Evolutionary conservation across 2,888 invertebrate genomes (phyloP).

Genomic region (Cryptophagus acutangulus): DNA sequence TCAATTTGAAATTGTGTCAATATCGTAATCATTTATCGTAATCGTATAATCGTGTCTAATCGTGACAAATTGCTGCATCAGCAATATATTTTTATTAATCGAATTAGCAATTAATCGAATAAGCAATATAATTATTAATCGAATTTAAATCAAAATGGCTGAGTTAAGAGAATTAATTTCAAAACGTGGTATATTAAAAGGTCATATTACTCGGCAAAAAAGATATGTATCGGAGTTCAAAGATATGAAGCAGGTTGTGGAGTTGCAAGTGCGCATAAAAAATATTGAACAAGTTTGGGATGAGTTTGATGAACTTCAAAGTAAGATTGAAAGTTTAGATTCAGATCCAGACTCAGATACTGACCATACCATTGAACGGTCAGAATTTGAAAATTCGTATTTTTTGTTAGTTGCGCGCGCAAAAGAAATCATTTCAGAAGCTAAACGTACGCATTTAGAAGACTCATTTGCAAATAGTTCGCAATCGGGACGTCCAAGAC

Average conservation of each 20-base stretch:
- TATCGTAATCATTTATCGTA: too few species aligned
- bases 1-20: too few species aligned
- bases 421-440: background rate
- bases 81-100: too few species aligned
- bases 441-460: background rate
- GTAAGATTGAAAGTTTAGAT: constrained; percentile 1
- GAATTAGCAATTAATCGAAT: too few species aligned
- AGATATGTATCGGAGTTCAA: background rate
- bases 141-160: too few species aligned
- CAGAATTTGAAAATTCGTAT: constrained; percentile 8
- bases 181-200: constrained; percentile 3
- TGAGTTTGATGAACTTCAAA: too few species aligned
- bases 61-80: too few species aligned
- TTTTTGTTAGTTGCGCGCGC: background rate
- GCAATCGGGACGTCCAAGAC: too few species aligned
- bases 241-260: background rate
- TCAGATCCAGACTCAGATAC: background rate
- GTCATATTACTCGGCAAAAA: constrained; percentile 1
- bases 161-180: constrained; percentile 2
- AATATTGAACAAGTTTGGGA: constrained; percentile 1
- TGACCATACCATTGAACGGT: background rate
- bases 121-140: too few species aligned
- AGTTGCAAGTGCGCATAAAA: constrained; percentile 5
- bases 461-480: too few species aligned
- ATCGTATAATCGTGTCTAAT: too few species aligned